phyloP scores from a whole-genome alignment of 30 jellyfish, hydroid and myxozoan genomes.

The Chrysaora quinquecirrha region DNA sequence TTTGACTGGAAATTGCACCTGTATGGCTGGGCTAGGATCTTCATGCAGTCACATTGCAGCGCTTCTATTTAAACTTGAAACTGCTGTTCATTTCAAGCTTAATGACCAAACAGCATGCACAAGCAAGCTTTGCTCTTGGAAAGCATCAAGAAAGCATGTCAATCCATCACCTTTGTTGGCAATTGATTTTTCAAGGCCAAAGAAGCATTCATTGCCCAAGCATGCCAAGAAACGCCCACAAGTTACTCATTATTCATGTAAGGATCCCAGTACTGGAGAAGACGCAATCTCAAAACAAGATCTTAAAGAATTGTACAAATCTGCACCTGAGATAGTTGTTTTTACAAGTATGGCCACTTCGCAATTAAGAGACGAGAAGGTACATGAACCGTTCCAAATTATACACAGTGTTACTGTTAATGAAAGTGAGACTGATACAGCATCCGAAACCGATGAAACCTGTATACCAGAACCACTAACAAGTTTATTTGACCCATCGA shows the following conservation, averaged over 20 bases:
- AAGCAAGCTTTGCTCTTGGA: constrained; percentile 4
- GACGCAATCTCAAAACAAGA: constrained; percentile 14
- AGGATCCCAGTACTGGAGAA: constrained; percentile 34
- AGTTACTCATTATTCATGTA: constrained; percentile 19
- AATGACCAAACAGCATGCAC: constrained; percentile 4
- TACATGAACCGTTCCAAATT: constrained; percentile 1
- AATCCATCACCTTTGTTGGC: constrained; percentile 3
- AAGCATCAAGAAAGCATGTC: constrained; percentile 20
- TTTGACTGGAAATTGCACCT: constrained; percentile 1
- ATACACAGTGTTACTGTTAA: constrained; percentile 4
- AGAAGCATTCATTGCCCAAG: constrained; percentile 7
- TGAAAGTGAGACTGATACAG: constrained; percentile 39
- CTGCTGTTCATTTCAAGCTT: constrained; percentile 7
- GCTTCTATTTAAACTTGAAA: background rate
- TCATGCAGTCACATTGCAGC: constrained; percentile 27
- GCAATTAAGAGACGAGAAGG: background rate
- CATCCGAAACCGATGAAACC: constrained; percentile 21
- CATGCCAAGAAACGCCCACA: constrained; percentile 3
- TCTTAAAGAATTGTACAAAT: constrained; percentile 8
- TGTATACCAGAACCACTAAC: constrained; percentile 47
- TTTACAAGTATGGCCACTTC: constrained; percentile 29
- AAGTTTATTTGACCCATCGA: constrained; percentile 39
- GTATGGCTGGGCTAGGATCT: constrained; percentile 18
- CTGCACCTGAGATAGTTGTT: constrained; percentile 21
- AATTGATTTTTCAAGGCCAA: constrained; percentile 30